Base-by-base conservation (phyloP, 2,888 invertebrate species). In the Sinelater perroti region DNA sequence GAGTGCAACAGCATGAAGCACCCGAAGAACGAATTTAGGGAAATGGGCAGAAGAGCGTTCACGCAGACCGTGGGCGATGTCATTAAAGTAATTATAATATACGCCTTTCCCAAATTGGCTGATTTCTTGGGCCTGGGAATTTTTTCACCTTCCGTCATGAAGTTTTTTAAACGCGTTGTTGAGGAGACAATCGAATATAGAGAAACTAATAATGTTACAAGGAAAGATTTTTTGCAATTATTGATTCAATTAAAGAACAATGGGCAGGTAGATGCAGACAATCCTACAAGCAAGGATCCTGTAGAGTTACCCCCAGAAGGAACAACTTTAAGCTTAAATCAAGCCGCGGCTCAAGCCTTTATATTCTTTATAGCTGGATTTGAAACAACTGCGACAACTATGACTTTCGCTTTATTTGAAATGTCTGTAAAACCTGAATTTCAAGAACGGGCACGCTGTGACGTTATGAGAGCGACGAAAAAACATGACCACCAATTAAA, bases 221-320 rank as follows among this genome's bases (percentile, higher is more conserved):
- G 83, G 21, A 82, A 82, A 49, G 85, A 85, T 70, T 85, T 86
- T 61, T 70, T 87, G 44, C 83, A 86, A 62, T 67, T 84, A 1
- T 71, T 85, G 38, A 76, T 83, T 18, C 78, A 84, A 33, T 65
- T 85, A 16, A 82, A 81, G 61, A 78, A 80, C 42, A 76, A 79
- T 54, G 76, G 75, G 14, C 63, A 68, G 40, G 58, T 80, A 50
- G 63, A 72, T 52, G 64, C 70, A 57, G 73, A 73, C 8, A 54
- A 67, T 20, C n/a, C n/a, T n/a, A 36, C 38, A 3, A 60, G 64
- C 3, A 50, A 64, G 28, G 63, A 62, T 26, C 61, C 65, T 20
- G 65, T 60, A 8, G 47, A 62, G 30, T 6, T 18, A 16, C 8
- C 13, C 3, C 10, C 33, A 2, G 52, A 42, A 17, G 68, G 65